Evolutionary conservation across 2,797 vertebrate species (phyloP), one percentile per base, ranked within the genome.

Genomic region (Stomatorhinus walkeri): DNA sequence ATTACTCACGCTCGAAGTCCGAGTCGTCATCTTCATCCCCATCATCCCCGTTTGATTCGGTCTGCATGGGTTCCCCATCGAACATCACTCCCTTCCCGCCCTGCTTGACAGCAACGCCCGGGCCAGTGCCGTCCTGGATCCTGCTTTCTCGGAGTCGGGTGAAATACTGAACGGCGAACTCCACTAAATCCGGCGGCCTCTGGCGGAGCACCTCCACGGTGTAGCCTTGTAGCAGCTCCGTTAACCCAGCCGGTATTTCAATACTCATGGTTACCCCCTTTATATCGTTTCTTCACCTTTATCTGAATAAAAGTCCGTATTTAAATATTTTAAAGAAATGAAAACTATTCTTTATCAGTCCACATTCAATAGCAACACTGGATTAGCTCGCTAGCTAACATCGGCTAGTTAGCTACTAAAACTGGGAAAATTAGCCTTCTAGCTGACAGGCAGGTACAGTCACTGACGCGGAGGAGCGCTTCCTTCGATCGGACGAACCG

Each of bases 131-230:
- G 94, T 96, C 96, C 92, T 96, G 96, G 93, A 94, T 95, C 92
- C 95, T 96, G 93, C 93, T 94, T 93, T 98, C 96, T 93, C 95
- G 95, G 93, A 98, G 95, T 90, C 97, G 96, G 90, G 95, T 96
- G 95, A 99, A 99, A 93, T 99, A 99, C 59, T 98, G 97, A 90
- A 98, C 96, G 40, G 98, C 98, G 93, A 99, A 99, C 90, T 97
- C 97, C 92, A 99, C 95, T 90, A 99, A 96, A 94, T 99, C 97
- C n/a, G 97, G 93, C 88, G 98, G 98, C 92, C 96, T 96, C 92
- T 97, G 97, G 93, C 98, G 96, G 92, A 99, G 95, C 91, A 99
- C 98, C 94, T 99, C 98, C 94, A 99, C 98, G 28, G 98, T 99
- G 94, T 98, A 99, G 91, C 98, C 97, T 95, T 99, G 98, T 93